Percentiles rank a stretch among this genome's conserved stretches.
phyloP scores from a whole-genome alignment of 2,113 vertebrate genomes.

The Nannospalax galili region DNA sequence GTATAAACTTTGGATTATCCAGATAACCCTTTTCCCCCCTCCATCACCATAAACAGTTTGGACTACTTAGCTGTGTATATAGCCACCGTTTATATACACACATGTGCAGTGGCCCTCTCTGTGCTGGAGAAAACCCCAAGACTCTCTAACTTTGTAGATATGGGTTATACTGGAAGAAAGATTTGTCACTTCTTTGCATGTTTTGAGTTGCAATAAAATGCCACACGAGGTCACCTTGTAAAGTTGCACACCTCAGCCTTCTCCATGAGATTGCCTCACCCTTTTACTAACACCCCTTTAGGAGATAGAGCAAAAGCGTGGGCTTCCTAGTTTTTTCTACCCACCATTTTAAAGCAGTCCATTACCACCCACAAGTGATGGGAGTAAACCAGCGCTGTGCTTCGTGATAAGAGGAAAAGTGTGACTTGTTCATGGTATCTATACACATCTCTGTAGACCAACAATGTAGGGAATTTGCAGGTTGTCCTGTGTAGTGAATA shows the following conservation, averaged over 20 bases:
- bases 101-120: not conserved
- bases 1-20: conserved; percentile 39
- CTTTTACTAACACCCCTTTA: not conserved
- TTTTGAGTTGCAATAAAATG: not conserved
- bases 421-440: not conserved
- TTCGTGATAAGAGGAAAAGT: not conserved
- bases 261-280: not conserved
- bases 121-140: accelerated
- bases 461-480: not conserved
- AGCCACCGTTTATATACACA: not conserved
- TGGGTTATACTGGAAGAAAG: not conserved
- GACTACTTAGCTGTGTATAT: not conserved
- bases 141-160: not conserved
- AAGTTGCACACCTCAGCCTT: not conserved
- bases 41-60: conserved; percentile 17
- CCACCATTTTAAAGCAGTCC: not conserved
- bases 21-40: not conserved
- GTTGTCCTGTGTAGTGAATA: not conserved
- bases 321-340: not conserved
- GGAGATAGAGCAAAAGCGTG: not conserved
- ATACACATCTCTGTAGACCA: too few species aligned
- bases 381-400: not conserved
- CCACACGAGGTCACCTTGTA: not conserved
- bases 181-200: not conserved
- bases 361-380: conserved; percentile 37